Evolutionary conservation across 1,140 invertebrate species (phyloP), one percentile per base, ranked within the genome.

Genomic region (Calephelis nemesis): DNA sequence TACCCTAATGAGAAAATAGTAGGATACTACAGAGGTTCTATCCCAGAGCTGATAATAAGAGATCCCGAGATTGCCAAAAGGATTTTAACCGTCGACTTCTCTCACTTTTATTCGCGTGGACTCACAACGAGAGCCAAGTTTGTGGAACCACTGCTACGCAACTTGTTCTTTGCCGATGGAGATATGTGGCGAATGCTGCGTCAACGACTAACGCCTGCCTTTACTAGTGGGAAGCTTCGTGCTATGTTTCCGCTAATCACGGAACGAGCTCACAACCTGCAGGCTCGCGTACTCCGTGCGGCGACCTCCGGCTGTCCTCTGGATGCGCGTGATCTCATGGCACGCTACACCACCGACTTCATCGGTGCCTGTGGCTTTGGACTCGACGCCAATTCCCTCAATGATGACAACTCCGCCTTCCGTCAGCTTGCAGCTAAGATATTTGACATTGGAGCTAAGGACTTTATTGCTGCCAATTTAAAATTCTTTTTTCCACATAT

Each of bases 21-120:
- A 7, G 85, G 84, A 5, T 79, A 70, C 54, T 85, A 74, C 64
- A 52, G 79, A 15, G 70, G 60, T 7, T 50, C 48, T 11, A 63
- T 74, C 9, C 94, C 94, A 0, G 84, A 85, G 39, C 76, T 94
- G 7, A 76, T 94, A 0, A 74, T 94, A 0, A 77, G 91, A 4
- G 93, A 94, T 79, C 92, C 93, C 4, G 92, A 93, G 8, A 68
- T 95, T 3, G 86, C 93, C 0, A 93, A 93, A 68, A 69, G 77
- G 11, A 92, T 95, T 50, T 72, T 94, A 2, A 82, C 93, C 0
- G 93, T 92, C 62, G 93, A 95, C 77, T 95, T 94, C 68, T 48
- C 91, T 4, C 76, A 90, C 71, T 95, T 95, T 72, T 77, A 83
- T 70, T 62, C 70, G 7, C 75, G 82, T 0, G 82, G 79, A 2